A percentile compares a stretch with the other conserved stretches of the same genome.
phyloP scores from a whole-genome alignment of 2,888 invertebrate species.

The Thera britannica region DNA sequence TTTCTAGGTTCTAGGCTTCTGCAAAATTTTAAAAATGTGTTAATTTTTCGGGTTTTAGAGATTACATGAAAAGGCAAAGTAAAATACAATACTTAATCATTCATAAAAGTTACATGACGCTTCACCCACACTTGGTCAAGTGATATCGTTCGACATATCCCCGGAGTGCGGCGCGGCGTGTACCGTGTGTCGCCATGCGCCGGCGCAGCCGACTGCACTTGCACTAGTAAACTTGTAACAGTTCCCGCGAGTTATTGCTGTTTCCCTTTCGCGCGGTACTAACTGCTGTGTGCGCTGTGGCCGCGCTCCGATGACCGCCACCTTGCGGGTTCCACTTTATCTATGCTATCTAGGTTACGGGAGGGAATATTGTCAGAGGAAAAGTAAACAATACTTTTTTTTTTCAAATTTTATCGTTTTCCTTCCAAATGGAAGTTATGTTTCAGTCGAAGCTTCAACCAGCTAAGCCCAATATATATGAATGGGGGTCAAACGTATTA shows the following conservation, averaged over 20 bases:
- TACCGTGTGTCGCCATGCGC: constrained; percentile 43
- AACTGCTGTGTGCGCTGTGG: constrained; percentile 46
- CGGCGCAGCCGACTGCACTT: constrained; percentile 62
- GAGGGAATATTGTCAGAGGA: background rate
- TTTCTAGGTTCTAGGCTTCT: too few species aligned
- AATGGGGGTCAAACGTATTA: too few species aligned
- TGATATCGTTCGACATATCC: constrained; percentile 41
- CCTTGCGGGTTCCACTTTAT: constrained; percentile 10
- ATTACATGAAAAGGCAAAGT: too few species aligned
- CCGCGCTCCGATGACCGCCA: constrained; percentile 15
- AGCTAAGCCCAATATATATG: too few species aligned
- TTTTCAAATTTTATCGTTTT: too few species aligned
- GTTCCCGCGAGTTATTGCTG: constrained; percentile 55
- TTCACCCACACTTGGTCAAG: background rate
- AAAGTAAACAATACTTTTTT: background rate
- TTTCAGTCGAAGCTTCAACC: too few species aligned
- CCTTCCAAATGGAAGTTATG: too few species aligned
- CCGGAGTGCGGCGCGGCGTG: constrained; percentile 43
- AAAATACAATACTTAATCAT: too few species aligned
- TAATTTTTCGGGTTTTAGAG: too few species aligned
- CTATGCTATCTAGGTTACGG: background rate
- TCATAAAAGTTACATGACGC: too few species aligned
- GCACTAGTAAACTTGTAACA: constrained; percentile 76
- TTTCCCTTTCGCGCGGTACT: constrained; percentile 64
- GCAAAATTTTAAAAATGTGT: too few species aligned